These are phyloP conservation scores for Frankliniella fusca DNA, from an alignment of 2,888 invertebrate genomes.

Conservation along the genomic window DNA sequence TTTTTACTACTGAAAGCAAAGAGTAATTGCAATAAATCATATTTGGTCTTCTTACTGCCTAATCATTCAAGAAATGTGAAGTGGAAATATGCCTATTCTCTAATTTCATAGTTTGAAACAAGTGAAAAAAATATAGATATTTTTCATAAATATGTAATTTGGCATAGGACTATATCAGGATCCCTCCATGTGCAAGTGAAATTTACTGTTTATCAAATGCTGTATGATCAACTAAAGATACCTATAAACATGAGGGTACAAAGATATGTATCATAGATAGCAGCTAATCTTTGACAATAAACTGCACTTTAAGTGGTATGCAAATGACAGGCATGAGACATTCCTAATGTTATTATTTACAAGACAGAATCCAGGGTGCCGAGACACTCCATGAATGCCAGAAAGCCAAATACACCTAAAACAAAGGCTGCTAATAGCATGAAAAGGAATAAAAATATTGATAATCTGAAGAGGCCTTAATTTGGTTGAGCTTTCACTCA, in stretches of 20 bases:
- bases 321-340: no score
- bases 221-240: not conserved
- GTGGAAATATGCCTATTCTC: not conserved
- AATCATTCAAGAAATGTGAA: not conserved
- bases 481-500: not conserved
- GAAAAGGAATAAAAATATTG: no score
- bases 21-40: constrained; percentile 16
- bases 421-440: no score
- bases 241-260: no score
- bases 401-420: no score
- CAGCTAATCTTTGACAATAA: not conserved
- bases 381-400: no score
- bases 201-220: not conserved
- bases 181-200: not conserved
- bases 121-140: constrained; percentile 14
- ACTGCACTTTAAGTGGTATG: not conserved
- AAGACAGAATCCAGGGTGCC: no score
- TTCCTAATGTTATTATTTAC: no score
- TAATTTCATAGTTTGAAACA: not conserved
- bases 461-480: no score
- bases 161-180: not conserved
- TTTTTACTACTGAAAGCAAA: not conserved
- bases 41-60: constrained; percentile 22
- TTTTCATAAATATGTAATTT: constrained; percentile 6
- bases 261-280: no score